Percentiles rank a stretch among this genome's conserved stretches.
Evolutionary conservation across 2,797 vertebrate genomes (phyloP).

Genomic region (Ctenosaura bakeri): DNA sequence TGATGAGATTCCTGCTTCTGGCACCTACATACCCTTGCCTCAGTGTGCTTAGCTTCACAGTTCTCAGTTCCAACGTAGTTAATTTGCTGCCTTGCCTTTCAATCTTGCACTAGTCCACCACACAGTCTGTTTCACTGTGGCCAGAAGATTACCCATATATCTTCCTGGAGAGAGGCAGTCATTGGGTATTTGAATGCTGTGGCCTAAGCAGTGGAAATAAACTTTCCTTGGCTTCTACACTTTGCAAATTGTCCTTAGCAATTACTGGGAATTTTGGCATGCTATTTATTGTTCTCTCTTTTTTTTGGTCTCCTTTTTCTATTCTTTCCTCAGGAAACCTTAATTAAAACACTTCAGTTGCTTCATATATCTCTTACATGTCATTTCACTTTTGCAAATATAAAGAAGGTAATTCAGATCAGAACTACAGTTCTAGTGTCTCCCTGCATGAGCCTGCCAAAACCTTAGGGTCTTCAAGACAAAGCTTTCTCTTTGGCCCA

Average conservation of each 20-base stretch:
- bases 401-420: background rate
- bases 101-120: background rate
- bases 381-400: background rate
- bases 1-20: background rate
- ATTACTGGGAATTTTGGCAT: background rate
- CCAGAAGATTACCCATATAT: background rate
- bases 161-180: slow-evolving; percentile 7
- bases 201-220: background rate
- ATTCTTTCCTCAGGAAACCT: background rate
- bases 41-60: slow-evolving; percentile 7
- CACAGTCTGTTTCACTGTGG: background rate
- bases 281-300: background rate
- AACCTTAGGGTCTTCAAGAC: background rate
- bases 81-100: slow-evolving; percentile 6
- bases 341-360: background rate
- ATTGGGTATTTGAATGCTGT: background rate
- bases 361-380: background rate
- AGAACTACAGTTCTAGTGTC: background rate
- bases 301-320: background rate
- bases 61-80: slow-evolving; percentile 3
- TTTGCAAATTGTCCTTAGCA: background rate
- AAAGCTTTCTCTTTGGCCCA: too few species aligned
- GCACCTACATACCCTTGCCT: background rate
- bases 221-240: background rate
- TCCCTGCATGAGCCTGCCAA: background rate